Percentiles rank a stretch among this genome's conserved stretches.
These are phyloP conservation scores for Bradypodion ventrale DNA, from an alignment of 2,797 vertebrate species.

Conservation along the genomic window DNA sequence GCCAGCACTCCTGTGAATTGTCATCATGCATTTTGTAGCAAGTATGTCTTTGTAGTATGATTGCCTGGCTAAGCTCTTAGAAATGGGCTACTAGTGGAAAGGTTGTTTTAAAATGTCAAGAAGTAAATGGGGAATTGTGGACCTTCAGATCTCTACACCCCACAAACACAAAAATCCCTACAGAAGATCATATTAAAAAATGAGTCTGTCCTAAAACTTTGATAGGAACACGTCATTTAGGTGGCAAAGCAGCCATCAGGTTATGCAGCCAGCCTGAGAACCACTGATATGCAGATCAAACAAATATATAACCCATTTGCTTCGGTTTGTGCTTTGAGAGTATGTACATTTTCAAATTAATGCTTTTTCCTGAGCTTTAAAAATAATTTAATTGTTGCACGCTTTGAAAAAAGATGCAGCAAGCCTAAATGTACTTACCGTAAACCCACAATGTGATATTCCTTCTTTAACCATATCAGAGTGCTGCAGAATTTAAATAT, in stretches of 20 bases:
- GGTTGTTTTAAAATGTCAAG: too few relatives aligned
- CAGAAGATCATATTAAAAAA: too few relatives aligned
- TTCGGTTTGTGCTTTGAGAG: not conserved
- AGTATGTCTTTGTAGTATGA: too few relatives aligned
- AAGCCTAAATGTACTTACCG: not conserved
- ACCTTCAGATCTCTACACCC: too few relatives aligned
- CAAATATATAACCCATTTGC: accelerated
- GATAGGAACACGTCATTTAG: not conserved
- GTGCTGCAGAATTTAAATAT: too few relatives aligned
- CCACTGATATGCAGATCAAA: not conserved
- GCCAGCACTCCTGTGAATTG: not conserved
- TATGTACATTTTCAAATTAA: not conserved
- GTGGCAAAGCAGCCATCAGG: not conserved
- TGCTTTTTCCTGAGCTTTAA: not conserved
- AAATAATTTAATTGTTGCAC: not conserved
- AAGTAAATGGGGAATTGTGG: too few relatives aligned
- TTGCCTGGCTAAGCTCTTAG: too few relatives aligned
- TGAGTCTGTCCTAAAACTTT: too few relatives aligned
- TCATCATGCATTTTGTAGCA: too few relatives aligned
- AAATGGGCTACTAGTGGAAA: too few relatives aligned
- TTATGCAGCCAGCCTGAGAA: not conserved
- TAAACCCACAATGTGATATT: accelerated
- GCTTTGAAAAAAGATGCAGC: constrained; percentile 7
- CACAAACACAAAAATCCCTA: too few relatives aligned
- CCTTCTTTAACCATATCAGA: too few relatives aligned